A percentile compares a stretch with the other conserved stretches of the same genome.
Conservation (phyloP, 2,888 invertebrate genomes). For the Clusia tigrina region DNA sequence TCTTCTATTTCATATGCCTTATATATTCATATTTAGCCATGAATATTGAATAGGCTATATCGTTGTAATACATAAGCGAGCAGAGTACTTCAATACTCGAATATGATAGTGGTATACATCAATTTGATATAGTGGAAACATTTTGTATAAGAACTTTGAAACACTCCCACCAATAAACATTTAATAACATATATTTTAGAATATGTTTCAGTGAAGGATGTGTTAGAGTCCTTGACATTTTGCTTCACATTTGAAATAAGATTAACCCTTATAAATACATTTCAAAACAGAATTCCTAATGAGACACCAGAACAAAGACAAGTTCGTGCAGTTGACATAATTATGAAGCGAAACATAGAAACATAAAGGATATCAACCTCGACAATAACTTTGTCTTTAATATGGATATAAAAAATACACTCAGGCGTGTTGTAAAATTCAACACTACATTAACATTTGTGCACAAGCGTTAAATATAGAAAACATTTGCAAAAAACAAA, state of each 20-base stretch:
- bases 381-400: conserved; percentile 19
- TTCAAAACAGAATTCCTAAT: neutral
- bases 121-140: no score
- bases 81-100: no score
- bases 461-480: conserved; percentile 8
- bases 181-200: no score
- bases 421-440: neutral
- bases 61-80: no score
- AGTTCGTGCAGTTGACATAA: conserved; percentile 57
- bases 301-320: conserved; percentile 35
- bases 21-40: no score
- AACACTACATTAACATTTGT: conserved; percentile 22
- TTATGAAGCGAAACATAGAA: conserved; percentile 51
- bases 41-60: no score
- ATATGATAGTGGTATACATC: no score
- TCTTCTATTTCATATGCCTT: no score
- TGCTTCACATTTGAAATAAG: conserved; percentile 4
- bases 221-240: conserved; percentile 21
- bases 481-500: neutral
- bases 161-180: no score
- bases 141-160: no score
- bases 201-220: no score
- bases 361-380: conserved; percentile 18
- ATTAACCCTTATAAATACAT: neutral
- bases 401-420: conserved; percentile 14